These are phyloP conservation scores for Cyanoliseus patagonus DNA, from an alignment of 2,113 vertebrate genomes.

Conservation along the genomic window DNA sequence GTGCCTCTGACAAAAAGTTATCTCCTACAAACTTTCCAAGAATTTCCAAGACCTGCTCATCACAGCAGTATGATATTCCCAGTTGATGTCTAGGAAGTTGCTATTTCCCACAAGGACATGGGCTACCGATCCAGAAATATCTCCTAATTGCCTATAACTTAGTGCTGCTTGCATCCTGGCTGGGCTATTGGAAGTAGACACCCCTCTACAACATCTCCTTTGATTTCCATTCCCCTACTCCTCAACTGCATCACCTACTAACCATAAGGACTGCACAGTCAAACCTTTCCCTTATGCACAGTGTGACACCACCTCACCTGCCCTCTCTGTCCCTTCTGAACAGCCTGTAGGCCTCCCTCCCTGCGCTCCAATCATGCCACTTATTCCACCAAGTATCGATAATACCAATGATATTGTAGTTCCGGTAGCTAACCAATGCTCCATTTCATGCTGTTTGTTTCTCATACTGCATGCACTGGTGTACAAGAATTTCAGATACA, in stretches of 20 bases:
- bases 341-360: not conserved
- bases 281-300: not conserved
- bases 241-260: not conserved
- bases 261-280: not conserved
- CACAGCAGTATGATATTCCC: not conserved
- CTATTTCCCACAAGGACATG: not conserved
- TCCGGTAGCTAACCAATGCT: not conserved
- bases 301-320: not conserved
- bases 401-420: not conserved
- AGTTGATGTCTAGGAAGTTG: not conserved
- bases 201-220: not conserved
- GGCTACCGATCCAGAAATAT: not conserved
- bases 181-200: not conserved
- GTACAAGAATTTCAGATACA: not conserved
- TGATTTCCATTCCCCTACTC: not conserved
- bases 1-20: not conserved
- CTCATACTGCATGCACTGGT: rapidly evolving
- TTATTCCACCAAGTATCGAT: not conserved
- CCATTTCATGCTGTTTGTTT: not conserved
- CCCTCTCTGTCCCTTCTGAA: not conserved
- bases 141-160: not conserved
- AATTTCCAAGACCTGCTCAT: not conserved
- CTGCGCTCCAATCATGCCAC: not conserved
- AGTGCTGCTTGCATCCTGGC: not conserved
- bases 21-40: not conserved